These are phyloP conservation scores for Hemicordylus capensis DNA, from an alignment of 2,113 vertebrate species.

Conservation along the genomic window DNA sequence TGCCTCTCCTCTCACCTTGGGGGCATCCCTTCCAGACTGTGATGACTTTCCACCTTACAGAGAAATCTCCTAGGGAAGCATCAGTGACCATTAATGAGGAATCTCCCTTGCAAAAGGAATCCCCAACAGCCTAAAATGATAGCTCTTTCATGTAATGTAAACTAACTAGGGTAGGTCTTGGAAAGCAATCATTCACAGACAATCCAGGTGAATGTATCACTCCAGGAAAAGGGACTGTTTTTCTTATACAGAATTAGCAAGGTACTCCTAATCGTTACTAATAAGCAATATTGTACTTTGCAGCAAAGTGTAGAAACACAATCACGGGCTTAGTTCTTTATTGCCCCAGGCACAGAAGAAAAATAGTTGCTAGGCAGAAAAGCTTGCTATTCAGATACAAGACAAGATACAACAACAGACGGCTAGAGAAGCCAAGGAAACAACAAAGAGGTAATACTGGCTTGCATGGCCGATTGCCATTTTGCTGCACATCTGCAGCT, in stretches of 20 bases:
- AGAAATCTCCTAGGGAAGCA: too few species aligned
- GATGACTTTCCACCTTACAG: too few species aligned
- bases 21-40: too few species aligned
- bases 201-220: not conserved
- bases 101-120: too few species aligned
- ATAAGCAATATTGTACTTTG: not conserved
- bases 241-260: not conserved
- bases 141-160: not conserved
- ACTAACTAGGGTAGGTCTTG: not conserved
- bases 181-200: not conserved
- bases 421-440: not conserved
- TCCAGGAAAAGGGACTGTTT: not conserved
- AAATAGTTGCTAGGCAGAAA: slow-evolving; percentile 17
- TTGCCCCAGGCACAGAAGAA: slow-evolving; percentile 19
- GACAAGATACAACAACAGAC: slow-evolving; percentile 1
- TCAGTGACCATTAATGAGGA: too few species aligned
- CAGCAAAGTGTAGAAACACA: not conserved
- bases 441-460: not conserved
- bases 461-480: not conserved
- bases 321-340: slow-evolving; percentile 10
- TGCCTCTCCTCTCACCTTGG: too few species aligned
- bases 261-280: not conserved
- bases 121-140: not conserved
- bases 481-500: not conserved
- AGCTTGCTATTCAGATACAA: slow-evolving; percentile 20